Conservation (phyloP, 2,797 vertebrate species). For the Balearica regulorum region DNA sequence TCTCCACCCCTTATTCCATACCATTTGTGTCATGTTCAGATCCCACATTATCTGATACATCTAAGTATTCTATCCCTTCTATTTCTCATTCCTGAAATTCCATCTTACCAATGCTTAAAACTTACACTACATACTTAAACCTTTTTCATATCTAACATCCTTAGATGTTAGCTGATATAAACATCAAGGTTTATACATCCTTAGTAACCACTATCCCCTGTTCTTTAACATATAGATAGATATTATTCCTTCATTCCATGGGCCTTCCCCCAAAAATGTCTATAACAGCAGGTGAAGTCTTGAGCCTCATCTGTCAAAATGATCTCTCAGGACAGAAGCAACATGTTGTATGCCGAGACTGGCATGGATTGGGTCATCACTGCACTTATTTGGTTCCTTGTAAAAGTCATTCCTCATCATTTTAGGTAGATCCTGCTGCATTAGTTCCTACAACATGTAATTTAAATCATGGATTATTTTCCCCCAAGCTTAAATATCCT, state of each 20-base stretch:
- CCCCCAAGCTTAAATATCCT: not conserved
- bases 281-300: not conserved
- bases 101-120: not conserved
- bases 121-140: not conserved
- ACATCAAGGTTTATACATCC: not conserved
- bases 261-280: not conserved
- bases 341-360: not conserved
- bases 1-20: not conserved
- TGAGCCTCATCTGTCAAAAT: not conserved
- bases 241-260: not conserved
- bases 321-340: not conserved
- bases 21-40: not conserved
- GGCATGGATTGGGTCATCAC: not conserved
- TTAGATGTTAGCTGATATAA: not conserved
- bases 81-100: not conserved
- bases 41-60: not conserved
- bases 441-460: not conserved
- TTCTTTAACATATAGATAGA: not conserved
- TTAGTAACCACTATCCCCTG: not conserved
- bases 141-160: not conserved
- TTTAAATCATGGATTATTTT: not conserved
- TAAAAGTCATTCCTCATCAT: not conserved
- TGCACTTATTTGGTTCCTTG: not conserved
- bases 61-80: not conserved
- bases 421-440: not conserved